Percentiles rank a stretch among this genome's conserved stretches.
Conservation (phyloP, 2,113 vertebrate genomes). For the Castor canadensis region DNA sequence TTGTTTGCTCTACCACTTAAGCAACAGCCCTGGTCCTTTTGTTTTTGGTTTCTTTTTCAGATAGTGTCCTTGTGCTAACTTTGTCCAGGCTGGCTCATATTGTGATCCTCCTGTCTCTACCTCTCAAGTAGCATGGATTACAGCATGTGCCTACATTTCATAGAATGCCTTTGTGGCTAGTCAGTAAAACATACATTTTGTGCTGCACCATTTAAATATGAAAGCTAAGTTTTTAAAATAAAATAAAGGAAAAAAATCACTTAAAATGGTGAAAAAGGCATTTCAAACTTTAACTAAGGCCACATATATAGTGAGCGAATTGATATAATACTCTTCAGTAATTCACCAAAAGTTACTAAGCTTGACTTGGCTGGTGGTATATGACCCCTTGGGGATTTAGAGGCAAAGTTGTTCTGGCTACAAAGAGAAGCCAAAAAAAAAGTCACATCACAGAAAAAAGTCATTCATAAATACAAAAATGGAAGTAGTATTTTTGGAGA, state of each 20-base stretch:
- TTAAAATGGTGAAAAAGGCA: neutral
- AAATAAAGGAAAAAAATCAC: neutral
- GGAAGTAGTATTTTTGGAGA: neutral
- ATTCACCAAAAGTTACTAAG: constrained; percentile 30
- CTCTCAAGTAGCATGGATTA: no score
- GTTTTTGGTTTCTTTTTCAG: no score
- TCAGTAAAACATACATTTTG: neutral
- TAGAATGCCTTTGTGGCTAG: neutral
- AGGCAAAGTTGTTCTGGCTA: constrained; percentile 30
- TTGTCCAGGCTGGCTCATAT: no score
- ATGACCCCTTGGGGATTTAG: constrained; percentile 31
- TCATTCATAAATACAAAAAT: neutral
- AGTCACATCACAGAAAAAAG: neutral
- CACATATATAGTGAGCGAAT: neutral
- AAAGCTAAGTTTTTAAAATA: constrained; percentile 25
- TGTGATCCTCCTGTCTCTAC: no score
- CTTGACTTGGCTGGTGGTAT: constrained; percentile 13
- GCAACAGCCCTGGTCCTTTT: no score
- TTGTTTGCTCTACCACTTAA: no score
- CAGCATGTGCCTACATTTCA: neutral
- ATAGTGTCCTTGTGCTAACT: no score
- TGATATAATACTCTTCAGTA: constrained; percentile 31
- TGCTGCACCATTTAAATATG: neutral
- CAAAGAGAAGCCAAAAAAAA: constrained; percentile 45
- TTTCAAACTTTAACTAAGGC: constrained; percentile 27